phyloP scores from a whole-genome alignment of 2,113 vertebrate species.

The Prolemur simus region DNA sequence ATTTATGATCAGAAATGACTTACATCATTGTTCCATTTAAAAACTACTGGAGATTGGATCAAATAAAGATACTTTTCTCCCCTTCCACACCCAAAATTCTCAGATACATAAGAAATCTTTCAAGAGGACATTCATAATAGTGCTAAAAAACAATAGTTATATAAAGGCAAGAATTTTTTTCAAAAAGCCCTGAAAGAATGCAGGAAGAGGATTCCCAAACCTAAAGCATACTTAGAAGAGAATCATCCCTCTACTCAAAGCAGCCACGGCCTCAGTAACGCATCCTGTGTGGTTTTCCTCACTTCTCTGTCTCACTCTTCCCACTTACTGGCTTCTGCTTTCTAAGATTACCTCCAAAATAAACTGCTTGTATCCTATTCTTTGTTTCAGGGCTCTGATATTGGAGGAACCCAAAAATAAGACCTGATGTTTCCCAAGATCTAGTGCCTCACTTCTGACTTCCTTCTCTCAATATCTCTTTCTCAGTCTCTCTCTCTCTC shows the following conservation, averaged over 20 bases:
- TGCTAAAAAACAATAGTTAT: background rate
- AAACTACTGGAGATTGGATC: background rate
- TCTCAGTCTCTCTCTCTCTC: too few relatives aligned
- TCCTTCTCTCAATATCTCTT: background rate
- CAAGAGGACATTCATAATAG: background rate
- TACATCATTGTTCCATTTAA: background rate
- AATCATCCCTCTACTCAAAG: background rate
- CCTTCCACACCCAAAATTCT: background rate
- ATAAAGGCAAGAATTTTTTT: background rate
- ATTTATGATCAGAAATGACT: background rate
- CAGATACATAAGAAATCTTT: background rate
- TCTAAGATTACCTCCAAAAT: background rate
- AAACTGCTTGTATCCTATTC: background rate
- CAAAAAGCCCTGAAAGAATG: background rate
- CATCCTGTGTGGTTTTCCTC: background rate
- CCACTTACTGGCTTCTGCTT: background rate
- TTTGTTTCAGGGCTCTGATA: background rate
- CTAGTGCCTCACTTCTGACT: background rate
- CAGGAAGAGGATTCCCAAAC: background rate
- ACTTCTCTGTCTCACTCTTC: background rate
- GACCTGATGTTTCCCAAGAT: background rate
- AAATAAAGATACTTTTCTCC: background rate
- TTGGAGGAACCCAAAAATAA: background rate
- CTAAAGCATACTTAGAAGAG: background rate
- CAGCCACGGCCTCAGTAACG: background rate